Evolutionary conservation across 23 tunicate genomes (phyloP).

Genomic region (Botrylloides violaceus): DNA sequence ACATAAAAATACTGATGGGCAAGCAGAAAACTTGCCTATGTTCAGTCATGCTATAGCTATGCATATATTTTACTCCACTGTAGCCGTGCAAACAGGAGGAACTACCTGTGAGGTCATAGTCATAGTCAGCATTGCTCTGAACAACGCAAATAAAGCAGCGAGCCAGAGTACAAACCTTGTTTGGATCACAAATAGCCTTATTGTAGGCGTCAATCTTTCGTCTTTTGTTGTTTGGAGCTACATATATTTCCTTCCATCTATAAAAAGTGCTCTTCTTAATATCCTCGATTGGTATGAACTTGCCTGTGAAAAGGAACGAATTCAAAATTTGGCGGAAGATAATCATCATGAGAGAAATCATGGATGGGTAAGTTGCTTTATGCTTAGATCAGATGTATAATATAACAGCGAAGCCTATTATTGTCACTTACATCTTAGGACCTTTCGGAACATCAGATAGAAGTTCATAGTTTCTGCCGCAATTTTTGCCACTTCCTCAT

Average conservation of each 20-base stretch:
- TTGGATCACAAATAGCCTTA: constrained; percentile 2
- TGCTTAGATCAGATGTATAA: too few species aligned
- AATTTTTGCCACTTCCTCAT: constrained; percentile 58
- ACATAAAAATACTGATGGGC: too few species aligned
- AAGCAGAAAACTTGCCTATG: too few species aligned
- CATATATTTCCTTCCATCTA: constrained; percentile 1
- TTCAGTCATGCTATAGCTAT: too few species aligned
- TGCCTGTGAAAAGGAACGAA: constrained; percentile 23
- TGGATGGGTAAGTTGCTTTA: neutral
- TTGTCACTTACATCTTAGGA: constrained; percentile 56
- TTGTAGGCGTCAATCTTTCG: neutral
- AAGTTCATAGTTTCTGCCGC: constrained; percentile 85
- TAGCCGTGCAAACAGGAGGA: too few species aligned
- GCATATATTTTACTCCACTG: too few species aligned
- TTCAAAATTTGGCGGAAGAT: neutral
- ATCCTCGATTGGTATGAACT: constrained; percentile 29
- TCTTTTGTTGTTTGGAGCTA: constrained; percentile 15
- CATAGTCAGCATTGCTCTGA: too few species aligned
- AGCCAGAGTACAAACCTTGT: too few species aligned
- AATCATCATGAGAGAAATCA: neutral
- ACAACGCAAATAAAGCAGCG: too few species aligned
- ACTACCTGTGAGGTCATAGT: too few species aligned
- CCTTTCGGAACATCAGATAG: constrained; percentile 50
- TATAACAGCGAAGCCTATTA: neutral
- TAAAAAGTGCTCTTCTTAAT: constrained; percentile 19